Percentiles rank a stretch among this genome's conserved stretches.
These are phyloP conservation scores for Melolontha melolontha DNA, from an alignment of 2,888 invertebrate species.

Conservation along the genomic window DNA sequence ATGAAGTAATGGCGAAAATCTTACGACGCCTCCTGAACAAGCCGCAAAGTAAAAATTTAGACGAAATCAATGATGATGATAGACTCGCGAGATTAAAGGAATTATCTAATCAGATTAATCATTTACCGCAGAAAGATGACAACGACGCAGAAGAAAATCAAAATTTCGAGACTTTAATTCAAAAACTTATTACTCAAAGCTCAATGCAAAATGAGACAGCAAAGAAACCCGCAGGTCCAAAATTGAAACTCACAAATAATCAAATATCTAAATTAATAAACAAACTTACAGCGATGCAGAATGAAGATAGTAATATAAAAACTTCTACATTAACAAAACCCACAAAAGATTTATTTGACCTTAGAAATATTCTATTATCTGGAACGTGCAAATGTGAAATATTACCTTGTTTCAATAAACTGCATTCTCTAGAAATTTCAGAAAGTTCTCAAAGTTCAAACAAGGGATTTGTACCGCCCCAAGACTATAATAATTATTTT, in stretches of 20 bases:
- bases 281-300: background rate
- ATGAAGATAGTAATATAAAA: constrained; percentile 3
- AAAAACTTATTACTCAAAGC: constrained; percentile 2
- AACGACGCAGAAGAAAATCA: background rate
- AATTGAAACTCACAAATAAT: constrained; percentile 28
- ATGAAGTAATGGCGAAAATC: constrained; percentile 39
- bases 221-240: background rate
- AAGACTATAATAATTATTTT: no score
- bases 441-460: background rate
- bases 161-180: background rate
- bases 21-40: constrained; percentile 30
- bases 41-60: constrained; percentile 6
- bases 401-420: background rate
- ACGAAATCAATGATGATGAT: background rate
- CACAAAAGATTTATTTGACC: constrained; percentile 8
- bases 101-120: constrained; percentile 19
- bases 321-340: background rate
- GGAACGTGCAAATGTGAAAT: constrained; percentile 25
- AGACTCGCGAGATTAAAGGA: constrained; percentile 6
- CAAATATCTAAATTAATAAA: constrained; percentile 10
- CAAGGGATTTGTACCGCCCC: background rate
- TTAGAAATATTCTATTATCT: background rate
- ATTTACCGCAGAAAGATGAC: constrained; percentile 6
- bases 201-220: background rate
- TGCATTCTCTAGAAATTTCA: background rate